phyloP scores from a whole-genome alignment of 2,113 vertebrate genomes.

The Elephas maximus region DNA sequence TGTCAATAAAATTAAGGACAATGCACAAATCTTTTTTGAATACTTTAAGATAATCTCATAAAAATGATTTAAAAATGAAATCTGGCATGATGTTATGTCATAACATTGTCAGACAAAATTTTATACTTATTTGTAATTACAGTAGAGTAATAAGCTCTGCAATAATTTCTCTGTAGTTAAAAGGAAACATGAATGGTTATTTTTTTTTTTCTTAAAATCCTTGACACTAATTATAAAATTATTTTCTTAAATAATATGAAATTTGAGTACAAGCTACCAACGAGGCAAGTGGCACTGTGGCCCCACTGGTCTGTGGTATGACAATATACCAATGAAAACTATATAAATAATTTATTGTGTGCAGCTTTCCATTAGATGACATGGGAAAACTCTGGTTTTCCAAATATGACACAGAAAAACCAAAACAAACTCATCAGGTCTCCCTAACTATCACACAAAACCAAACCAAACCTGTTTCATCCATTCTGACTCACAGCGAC shows the following conservation, averaged over 20 bases:
- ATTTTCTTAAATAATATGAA: not conserved
- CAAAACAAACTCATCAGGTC: too few relatives aligned
- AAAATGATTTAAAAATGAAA: constrained; percentile 54
- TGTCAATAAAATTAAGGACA: constrained; percentile 50
- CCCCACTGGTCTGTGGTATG: too few relatives aligned
- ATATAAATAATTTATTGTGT: too few relatives aligned
- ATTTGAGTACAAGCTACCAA: not conserved
- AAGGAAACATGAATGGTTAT: constrained; percentile 23
- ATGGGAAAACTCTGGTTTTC: too few relatives aligned
- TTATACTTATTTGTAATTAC: constrained; percentile 31
- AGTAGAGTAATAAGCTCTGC: not conserved
- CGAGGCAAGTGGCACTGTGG: too few relatives aligned
- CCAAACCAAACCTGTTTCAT: too few relatives aligned
- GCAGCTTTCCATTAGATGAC: too few relatives aligned
- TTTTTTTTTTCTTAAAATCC: not conserved
- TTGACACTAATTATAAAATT: not conserved
- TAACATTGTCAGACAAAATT: constrained; percentile 17
- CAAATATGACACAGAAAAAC: too few relatives aligned
- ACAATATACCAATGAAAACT: too few relatives aligned
- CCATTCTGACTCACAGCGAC: too few relatives aligned
- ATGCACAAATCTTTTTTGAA: not conserved
- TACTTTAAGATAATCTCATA: constrained; percentile 28
- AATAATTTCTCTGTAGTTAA: constrained; percentile 32
- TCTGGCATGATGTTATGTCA: not conserved
- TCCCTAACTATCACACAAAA: too few relatives aligned